These are phyloP conservation scores for Calameuta filiformis DNA, from an alignment of 2,888 invertebrate genomes.

Conservation along the genomic window DNA sequence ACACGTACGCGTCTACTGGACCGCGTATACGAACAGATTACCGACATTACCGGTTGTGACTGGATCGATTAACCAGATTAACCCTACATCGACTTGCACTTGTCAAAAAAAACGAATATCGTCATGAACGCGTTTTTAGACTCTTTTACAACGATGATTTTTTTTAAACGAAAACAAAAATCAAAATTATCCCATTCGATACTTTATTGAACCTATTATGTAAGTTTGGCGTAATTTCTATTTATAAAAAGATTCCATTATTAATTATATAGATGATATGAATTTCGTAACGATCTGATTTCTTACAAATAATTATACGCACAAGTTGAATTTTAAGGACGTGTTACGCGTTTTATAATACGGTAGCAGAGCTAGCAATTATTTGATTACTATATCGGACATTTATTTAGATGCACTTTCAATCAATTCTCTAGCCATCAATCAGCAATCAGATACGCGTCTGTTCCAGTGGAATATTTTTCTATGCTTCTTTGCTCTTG, in stretches of 20 bases:
- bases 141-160: slow-evolving; percentile 34
- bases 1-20: slow-evolving; percentile 39
- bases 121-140: slow-evolving; percentile 24
- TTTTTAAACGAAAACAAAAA: slow-evolving; percentile 1
- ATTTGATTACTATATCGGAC: slow-evolving; percentile 42
- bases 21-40: slow-evolving; percentile 56
- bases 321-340: neutral
- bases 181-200: neutral
- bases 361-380: slow-evolving; percentile 34
- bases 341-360: neutral
- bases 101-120: slow-evolving; percentile 60
- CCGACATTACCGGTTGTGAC: slow-evolving; percentile 64
- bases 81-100: slow-evolving; percentile 53
- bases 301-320: neutral
- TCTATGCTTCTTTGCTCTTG: slow-evolving; percentile 3
- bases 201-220: neutral
- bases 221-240: neutral
- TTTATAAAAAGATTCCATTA: neutral
- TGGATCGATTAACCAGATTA: slow-evolving; percentile 64
- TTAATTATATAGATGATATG: neutral
- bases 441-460: slow-evolving; percentile 31
- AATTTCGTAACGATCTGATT: neutral
- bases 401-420: slow-evolving; percentile 47
- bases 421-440: slow-evolving; percentile 50
- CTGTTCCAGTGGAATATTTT: neutral